Evolutionary conservation across 2,113 vertebrate species (phyloP), one percentile per base, ranked within the genome.

Genomic region (Gracilinanus agilis): DNA sequence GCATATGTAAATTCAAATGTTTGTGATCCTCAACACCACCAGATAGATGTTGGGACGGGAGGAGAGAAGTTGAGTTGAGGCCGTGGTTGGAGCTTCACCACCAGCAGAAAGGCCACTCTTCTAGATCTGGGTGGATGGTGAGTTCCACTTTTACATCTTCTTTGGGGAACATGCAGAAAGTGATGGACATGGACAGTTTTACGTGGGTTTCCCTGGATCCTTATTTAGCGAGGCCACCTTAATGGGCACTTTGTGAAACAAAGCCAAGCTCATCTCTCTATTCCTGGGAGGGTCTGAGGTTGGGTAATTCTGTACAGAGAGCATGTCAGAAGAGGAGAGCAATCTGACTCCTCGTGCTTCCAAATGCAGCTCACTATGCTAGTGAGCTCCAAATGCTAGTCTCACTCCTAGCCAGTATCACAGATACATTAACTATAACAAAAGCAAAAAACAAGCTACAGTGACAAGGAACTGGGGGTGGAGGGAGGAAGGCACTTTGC

Each of bases 401-500:
- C 29, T 90, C 0, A 13, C 90, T 55, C 92, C 90, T 54, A n/a
- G 95, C 0, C 0, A 7, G 95, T 89, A 89, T 90, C 96, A 88
- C 91, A 92, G 96, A 75, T 27, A 88, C 91, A 54, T 56, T 54
- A 92, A 93, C 96, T 95, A 93, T 0, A 40, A 97, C 2, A 0
- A 55, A 95, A 95, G 94, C 93, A 92, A 91, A 90, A 58, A 90
- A 92, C 27, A 53, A 96, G 95, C 95, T 55, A 12, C 44, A 44
- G 96, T 16, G 95, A 96, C 53, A 90, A 93, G 91, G 94, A 94
- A 91, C 97, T 93, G 94, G 96, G 96, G 94, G 96, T 5, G 92
- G 97, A 93, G 96, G 96, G 97, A 96, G 94, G 97, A 98, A 98
- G 98, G 98, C 98, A 98, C 98, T 92, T 94, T 91, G 96, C 98